Percentiles rank a stretch among this genome's conserved stretches.
These are phyloP conservation scores for Operophtera brumata DNA, from an alignment of 2,888 invertebrate genomes.

Conservation along the genomic window DNA sequence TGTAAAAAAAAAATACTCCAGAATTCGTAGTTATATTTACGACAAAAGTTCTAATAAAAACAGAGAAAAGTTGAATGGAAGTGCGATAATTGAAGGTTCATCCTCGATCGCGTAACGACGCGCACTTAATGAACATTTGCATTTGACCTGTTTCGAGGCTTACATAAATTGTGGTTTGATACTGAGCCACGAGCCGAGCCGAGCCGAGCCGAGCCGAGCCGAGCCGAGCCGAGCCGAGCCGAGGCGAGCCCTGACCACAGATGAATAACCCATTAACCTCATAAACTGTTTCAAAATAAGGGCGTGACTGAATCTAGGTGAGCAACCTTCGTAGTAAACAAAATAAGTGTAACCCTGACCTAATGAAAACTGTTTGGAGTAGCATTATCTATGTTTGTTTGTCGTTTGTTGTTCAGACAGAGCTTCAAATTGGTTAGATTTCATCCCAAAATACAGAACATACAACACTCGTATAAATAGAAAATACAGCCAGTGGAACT, in stretches of 20 bases:
- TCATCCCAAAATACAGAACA: background rate
- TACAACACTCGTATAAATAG: background rate
- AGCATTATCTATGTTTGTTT: slow-evolving; percentile 22
- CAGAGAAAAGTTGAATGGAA: background rate
- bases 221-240: too few relatives aligned
- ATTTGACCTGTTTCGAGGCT: slow-evolving; percentile 2
- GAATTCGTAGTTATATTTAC: too few relatives aligned
- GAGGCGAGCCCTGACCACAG: slow-evolving; percentile 6
- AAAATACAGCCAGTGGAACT: background rate
- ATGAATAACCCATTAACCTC: slow-evolving; percentile 14
- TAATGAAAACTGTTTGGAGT: slow-evolving; percentile 24
- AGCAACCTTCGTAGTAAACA: slow-evolving; percentile 20
- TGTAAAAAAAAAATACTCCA: too few relatives aligned
- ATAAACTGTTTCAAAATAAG: slow-evolving; percentile 12
- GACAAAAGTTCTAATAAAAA: background rate
- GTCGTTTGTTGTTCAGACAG: background rate
- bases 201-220: too few relatives aligned
- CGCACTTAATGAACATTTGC: background rate
- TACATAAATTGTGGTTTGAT: slow-evolving; percentile 15
- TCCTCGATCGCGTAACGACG: background rate
- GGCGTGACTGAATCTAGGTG: slow-evolving; percentile 16
- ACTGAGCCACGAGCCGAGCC: slow-evolving; percentile 1
- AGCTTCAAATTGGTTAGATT: background rate
- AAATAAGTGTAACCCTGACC: slow-evolving; percentile 30
- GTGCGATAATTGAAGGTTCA: background rate